These are phyloP conservation scores for Noctua janthe DNA, from an alignment of 2,888 invertebrate genomes.

Conservation along the genomic window DNA sequence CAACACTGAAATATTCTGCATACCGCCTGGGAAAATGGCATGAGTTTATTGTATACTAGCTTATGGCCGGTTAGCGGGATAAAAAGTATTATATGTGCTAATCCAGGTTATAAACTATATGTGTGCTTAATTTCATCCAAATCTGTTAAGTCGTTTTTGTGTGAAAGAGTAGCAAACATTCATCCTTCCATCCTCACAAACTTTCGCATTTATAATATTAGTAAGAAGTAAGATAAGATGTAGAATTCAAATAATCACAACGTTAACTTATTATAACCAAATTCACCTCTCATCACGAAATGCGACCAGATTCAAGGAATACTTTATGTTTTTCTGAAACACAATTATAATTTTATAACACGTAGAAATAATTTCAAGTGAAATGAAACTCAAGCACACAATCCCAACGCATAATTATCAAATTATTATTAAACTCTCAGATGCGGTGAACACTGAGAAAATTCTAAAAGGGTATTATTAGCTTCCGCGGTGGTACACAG, in stretches of 20 bases:
- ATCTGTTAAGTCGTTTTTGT: too few relatives aligned
- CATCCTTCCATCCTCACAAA: too few relatives aligned
- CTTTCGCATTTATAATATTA: too few relatives aligned
- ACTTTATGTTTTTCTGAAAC: conserved; percentile 5
- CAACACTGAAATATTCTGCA: not conserved
- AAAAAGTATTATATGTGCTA: too few relatives aligned
- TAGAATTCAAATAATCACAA: not conserved
- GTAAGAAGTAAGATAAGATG: not conserved
- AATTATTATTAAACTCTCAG: conserved; percentile 58
- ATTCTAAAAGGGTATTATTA: conserved; percentile 81
- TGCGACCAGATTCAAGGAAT: not conserved
- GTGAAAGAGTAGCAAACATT: too few relatives aligned
- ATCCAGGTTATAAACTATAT: too few relatives aligned
- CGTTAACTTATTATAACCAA: not conserved
- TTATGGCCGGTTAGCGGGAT: too few relatives aligned
- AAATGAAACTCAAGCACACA: conserved; percentile 42
- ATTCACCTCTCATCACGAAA: not conserved
- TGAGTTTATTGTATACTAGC: not conserved
- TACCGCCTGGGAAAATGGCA: not conserved
- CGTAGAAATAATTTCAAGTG: conserved; percentile 33
- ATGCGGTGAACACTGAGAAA: conserved; percentile 71
- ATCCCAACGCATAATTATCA: conserved; percentile 38
- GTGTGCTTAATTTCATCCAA: too few relatives aligned
- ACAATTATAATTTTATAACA: conserved; percentile 2
- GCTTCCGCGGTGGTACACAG: conserved; percentile 77